Base-by-base conservation (phyloP, 2,797 vertebrate species). In the Antennarius maculatus region DNA sequence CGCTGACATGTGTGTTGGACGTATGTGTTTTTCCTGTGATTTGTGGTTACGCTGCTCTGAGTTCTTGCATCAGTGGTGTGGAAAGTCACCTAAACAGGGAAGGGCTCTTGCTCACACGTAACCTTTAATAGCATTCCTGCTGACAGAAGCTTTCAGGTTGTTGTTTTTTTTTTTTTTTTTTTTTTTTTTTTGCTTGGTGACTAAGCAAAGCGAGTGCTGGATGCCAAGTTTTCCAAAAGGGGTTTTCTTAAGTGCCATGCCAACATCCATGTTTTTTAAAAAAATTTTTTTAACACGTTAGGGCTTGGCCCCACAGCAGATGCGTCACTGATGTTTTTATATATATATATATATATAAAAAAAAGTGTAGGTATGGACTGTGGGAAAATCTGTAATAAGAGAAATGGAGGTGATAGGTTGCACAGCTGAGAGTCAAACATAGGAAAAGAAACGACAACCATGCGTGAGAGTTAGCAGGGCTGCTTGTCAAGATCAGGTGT, bases 11-110 rank as follows among this genome's bases (percentile, higher is more conserved):
- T 61, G n/a, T 70, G 54, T 72, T 23, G 70, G 6, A 49, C 41
- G 16, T 59, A 23, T 84, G 70, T 68, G 58, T 60, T 27, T 61
- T 31, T 63, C 23, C 28, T 74, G 54, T 55, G 64, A 62, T 49
- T 54, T 67, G 56, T 76, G 68, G 71, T 72, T 69, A 66, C 64
- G 55, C 79, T 23, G 28, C 66, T 81, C 78, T 79, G 59, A 67
- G 42, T 37, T 80, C 42, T 60, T 57, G 41, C 62, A n/a, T 51
- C 4, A 63, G 66, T 54, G 54, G 52, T 48, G 74, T 75, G 72
- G 75, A 87, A 84, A 86, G 73, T 86, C 66, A 86, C 65, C 71
- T 65, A 2, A 54, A 69, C 60, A 79, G 88, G 86, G 85, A 81
- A 85, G 79, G 79, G 80, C 70, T 15, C 43, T 15, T 71, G 27